phyloP scores from a whole-genome alignment of 2,888 invertebrate genomes.

The Sarcophaga rosellei region DNA sequence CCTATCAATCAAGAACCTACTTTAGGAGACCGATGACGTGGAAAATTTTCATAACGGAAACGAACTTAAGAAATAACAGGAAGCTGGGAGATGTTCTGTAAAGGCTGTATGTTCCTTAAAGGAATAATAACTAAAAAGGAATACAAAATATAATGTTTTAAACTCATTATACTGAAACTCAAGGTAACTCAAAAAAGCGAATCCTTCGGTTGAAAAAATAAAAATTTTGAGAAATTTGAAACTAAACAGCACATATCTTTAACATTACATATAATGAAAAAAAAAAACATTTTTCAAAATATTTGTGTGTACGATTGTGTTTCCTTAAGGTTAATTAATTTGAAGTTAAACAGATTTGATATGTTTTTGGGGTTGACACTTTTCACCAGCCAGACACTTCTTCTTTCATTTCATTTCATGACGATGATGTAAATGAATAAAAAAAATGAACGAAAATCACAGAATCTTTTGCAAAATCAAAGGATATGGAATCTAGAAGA shows the following conservation, averaged over 20 bases:
- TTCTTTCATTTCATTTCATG: slow-evolving; percentile 8
- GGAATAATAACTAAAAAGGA: too few relatives aligned
- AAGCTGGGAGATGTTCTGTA: too few relatives aligned
- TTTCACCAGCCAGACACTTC: slow-evolving; percentile 57
- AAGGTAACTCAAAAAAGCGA: too few relatives aligned
- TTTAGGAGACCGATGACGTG: too few relatives aligned
- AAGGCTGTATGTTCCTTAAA: too few relatives aligned
- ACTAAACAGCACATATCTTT: too few relatives aligned
- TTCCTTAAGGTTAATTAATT: slow-evolving; percentile 64
- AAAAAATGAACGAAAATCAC: background rate
- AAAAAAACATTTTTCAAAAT: background rate
- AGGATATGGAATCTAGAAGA: slow-evolving; percentile 30
- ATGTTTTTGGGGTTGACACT: slow-evolving; percentile 64
- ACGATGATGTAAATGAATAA: background rate
- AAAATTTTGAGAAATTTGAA: too few relatives aligned
- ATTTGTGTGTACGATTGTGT: background rate
- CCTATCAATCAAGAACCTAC: too few relatives aligned
- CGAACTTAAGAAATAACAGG: too few relatives aligned
- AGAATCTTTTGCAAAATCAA: slow-evolving; percentile 51
- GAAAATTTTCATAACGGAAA: too few relatives aligned
- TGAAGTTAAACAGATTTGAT: slow-evolving; percentile 59
- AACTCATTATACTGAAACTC: background rate
- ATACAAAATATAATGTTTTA: background rate
- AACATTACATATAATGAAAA: background rate
- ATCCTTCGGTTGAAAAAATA: too few relatives aligned